Evolutionary conservation across 1,140 invertebrate species (phyloP).

Genomic region (Sycophila sp.): DNA sequence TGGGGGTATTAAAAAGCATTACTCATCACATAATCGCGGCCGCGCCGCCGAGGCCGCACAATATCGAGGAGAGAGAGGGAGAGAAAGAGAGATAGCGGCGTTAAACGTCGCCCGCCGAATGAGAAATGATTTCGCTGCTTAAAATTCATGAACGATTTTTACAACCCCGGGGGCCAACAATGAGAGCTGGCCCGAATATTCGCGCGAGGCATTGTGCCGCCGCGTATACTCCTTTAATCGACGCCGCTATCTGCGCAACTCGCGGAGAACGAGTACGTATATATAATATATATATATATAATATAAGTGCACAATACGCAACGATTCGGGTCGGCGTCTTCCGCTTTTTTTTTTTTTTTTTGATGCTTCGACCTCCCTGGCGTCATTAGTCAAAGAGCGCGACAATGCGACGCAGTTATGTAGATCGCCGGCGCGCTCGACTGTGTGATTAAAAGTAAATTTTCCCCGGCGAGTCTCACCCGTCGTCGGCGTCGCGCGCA

Average conservation of each 20-base stretch:
- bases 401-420: constrained; percentile 1
- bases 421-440: not conserved
- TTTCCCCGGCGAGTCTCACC: not conserved
- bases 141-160: constrained; percentile 68
- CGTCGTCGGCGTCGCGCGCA: not conserved
- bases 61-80: no score
- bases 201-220: not conserved
- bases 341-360: not conserved
- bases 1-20: constrained; percentile 67
- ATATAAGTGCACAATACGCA: no score
- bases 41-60: not conserved
- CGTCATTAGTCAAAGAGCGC: constrained; percentile 34
- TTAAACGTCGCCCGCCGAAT: constrained; percentile 59
- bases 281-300: no score
- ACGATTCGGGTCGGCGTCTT: not conserved
- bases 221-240: constrained; percentile 17
- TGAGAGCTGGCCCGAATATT: constrained; percentile 49
- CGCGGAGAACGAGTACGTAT: no score
- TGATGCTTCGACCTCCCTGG: not conserved
- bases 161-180: constrained; percentile 34
- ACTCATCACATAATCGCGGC: constrained; percentile 66
- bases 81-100: constrained; percentile 7
- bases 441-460: constrained; percentile 26
- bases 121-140: constrained; percentile 67
- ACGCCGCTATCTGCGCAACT: constrained; percentile 2